Conservation (phyloP, 2,797 vertebrate species). For the Clarias laeviceps region DNA sequence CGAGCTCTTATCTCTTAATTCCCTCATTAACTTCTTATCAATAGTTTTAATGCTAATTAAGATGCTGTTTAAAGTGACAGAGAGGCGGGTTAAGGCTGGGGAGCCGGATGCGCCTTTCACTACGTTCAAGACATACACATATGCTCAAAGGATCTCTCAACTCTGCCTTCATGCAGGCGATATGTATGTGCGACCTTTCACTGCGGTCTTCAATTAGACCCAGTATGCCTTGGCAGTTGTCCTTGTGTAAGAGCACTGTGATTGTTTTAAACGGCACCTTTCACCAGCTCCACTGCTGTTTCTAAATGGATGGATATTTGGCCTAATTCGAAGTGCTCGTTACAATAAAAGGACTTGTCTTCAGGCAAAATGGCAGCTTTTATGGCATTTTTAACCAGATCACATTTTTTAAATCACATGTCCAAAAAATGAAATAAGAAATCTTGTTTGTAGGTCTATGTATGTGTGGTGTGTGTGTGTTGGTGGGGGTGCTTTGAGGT, state of each 20-base stretch:
- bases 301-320: slow-evolving; percentile 25
- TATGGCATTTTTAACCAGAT: slow-evolving; percentile 3
- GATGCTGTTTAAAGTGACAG: slow-evolving; percentile 74
- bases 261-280: slow-evolving; percentile 44
- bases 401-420: too few species aligned
- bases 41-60: slow-evolving; percentile 80
- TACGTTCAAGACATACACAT: slow-evolving; percentile 53
- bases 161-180: background rate
- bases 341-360: slow-evolving; percentile 14
- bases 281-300: slow-evolving; percentile 31
- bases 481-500: background rate
- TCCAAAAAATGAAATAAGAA: background rate
- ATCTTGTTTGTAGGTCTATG: background rate
- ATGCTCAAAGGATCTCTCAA: background rate
- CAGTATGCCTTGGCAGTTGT: slow-evolving; percentile 25
- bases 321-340: slow-evolving; percentile 23
- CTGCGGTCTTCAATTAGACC: slow-evolving; percentile 31
- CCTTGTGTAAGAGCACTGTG: slow-evolving; percentile 21
- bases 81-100: slow-evolving; percentile 40
- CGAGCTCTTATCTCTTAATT: slow-evolving; percentile 76
- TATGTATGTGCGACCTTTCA: background rate
- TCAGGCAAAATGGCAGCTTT: background rate
- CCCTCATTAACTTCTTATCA: slow-evolving; percentile 80
- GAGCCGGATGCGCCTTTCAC: slow-evolving; percentile 59
- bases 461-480: background rate